phyloP scores from a whole-genome alignment of 1,140 invertebrate genomes.

The Diachasma alloeum region DNA sequence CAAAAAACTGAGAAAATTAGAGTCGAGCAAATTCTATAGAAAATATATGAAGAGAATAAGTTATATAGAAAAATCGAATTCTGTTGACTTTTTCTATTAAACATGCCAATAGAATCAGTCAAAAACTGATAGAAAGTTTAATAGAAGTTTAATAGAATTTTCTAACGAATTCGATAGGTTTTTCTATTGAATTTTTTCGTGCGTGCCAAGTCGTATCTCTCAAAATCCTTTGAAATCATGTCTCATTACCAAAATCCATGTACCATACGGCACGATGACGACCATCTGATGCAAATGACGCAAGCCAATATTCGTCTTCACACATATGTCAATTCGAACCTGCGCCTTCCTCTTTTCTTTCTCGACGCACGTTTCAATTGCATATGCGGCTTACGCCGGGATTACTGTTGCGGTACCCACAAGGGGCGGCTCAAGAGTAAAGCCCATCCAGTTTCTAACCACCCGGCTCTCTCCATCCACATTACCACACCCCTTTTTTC shows the following conservation, averaged over 20 bases:
- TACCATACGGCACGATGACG: not conserved
- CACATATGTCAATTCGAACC: slow-evolving; percentile 24
- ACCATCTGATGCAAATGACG: not conserved
- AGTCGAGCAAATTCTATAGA: too few species aligned
- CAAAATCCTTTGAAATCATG: not conserved
- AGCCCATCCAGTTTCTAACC: not conserved
- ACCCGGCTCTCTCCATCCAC: slow-evolving; percentile 11
- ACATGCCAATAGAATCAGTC: too few species aligned
- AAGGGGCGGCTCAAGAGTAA: slow-evolving; percentile 12
- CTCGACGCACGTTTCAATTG: slow-evolving; percentile 21
- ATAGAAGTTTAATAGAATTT: too few species aligned
- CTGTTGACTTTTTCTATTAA: too few species aligned
- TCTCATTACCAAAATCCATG: not conserved
- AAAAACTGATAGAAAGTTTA: too few species aligned
- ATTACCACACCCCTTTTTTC: slow-evolving; percentile 1
- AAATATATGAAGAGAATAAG: too few species aligned
- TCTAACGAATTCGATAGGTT: too few species aligned
- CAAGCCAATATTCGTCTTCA: not conserved
- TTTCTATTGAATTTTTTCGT: too few species aligned
- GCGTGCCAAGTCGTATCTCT: too few species aligned
- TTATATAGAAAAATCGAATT: too few species aligned
- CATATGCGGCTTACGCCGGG: slow-evolving; percentile 36
- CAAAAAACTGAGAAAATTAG: too few species aligned
- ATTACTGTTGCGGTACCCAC: slow-evolving; percentile 36
- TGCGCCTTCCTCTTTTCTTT: not conserved